phyloP scores from a whole-genome alignment of 2,113 vertebrate species.

The Ptyas mucosa region DNA sequence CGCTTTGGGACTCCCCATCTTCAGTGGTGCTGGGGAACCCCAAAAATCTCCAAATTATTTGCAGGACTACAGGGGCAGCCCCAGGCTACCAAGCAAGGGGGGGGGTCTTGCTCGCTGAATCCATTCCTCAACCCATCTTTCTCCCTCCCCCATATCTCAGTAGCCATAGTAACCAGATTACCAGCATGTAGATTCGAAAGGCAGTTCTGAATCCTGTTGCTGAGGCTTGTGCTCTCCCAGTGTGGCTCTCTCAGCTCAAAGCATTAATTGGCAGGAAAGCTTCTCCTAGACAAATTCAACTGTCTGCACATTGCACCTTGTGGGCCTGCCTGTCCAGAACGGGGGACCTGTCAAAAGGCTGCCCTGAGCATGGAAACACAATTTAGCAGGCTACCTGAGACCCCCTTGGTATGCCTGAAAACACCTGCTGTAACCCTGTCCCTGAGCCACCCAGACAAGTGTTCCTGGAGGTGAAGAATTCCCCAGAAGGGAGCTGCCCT shows the following conservation, averaged over 20 bases:
- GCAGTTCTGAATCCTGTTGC: background rate
- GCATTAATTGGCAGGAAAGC: background rate
- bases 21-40: background rate
- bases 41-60: background rate
- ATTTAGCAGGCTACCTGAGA: background rate
- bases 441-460: background rate
- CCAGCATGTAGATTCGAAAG: conserved; percentile 11
- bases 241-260: background rate
- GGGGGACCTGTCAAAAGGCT: background rate
- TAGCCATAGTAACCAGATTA: conserved; percentile 65
- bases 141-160: conserved; percentile 45
- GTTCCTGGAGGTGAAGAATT: background rate
- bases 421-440: background rate
- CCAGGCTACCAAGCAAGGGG: conserved; percentile 48
- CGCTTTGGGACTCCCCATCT: background rate
- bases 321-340: background rate
- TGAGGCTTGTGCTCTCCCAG: background rate
- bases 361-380: background rate
- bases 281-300: background rate
- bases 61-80: conserved; percentile 14
- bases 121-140: conserved; percentile 51
- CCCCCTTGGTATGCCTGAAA: background rate
- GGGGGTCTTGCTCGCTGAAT: conserved; percentile 50
- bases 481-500: background rate
- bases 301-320: background rate